Evolutionary conservation across 2,888 invertebrate genomes (phyloP).

Genomic region (Tenthredo mesomela): DNA sequence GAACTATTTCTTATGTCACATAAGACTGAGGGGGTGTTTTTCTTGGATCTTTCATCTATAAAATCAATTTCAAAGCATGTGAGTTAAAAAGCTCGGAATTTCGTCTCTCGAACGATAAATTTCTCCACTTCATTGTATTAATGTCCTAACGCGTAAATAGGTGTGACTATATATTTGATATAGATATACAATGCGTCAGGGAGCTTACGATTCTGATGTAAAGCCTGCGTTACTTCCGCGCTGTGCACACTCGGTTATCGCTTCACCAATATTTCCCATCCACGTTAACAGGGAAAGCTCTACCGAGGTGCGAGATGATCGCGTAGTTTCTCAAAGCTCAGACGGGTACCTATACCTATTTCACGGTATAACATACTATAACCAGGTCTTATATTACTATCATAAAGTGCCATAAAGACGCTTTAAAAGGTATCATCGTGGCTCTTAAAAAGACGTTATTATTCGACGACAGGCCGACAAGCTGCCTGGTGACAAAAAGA

Average conservation of each 20-base stretch:
- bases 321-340: slow-evolving; percentile 4
- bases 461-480: slow-evolving; percentile 36
- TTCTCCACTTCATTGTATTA: not conserved
- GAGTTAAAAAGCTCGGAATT: not conserved
- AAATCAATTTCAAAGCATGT: not conserved
- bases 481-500: slow-evolving; percentile 16
- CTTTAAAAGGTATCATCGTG: slow-evolving; percentile 45
- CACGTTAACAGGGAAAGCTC: slow-evolving; percentile 2
- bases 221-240: not conserved
- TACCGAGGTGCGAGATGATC: not conserved
- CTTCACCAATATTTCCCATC: slow-evolving; percentile 11
- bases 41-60: too few relatives aligned
- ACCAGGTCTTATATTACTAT: slow-evolving; percentile 35
- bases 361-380: slow-evolving; percentile 16
- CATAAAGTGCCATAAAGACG: slow-evolving; percentile 44
- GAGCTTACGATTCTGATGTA: not conserved
- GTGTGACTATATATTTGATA: not conserved
- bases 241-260: not conserved
- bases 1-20: not conserved
- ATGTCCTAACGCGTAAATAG: not conserved
- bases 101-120: not conserved
- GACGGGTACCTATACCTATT: not conserved
- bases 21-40: not conserved
- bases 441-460: slow-evolving; percentile 37
- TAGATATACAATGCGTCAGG: not conserved